Evolutionary conservation across 2,888 invertebrate genomes (phyloP).

Genomic region (Melanostoma mellinum): DNA sequence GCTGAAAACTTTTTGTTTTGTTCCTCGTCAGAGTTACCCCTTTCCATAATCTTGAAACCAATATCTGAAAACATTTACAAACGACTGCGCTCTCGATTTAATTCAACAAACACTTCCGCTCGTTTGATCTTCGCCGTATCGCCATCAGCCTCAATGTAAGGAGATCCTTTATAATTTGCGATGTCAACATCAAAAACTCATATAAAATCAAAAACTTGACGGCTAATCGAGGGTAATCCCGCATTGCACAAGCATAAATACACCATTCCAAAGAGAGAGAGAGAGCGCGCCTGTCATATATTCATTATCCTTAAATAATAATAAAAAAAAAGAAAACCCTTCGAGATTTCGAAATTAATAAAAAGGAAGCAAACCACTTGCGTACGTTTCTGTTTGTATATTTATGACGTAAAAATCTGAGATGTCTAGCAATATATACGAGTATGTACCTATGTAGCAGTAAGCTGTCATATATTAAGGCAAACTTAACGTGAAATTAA

Average conservation of each 20-base stretch:
- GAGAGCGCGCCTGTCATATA: slow-evolving; percentile 79
- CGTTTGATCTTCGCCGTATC: slow-evolving; percentile 61
- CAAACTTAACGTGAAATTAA: slow-evolving; percentile 16
- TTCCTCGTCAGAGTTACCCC: slow-evolving; percentile 8
- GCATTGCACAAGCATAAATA: slow-evolving; percentile 10
- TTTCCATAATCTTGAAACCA: slow-evolving; percentile 38
- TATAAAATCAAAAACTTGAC: slow-evolving; percentile 62
- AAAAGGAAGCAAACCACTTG: slow-evolving; percentile 36
- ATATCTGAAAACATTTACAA: slow-evolving; percentile 40
- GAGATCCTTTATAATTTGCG: slow-evolving; percentile 44
- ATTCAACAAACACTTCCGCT: slow-evolving; percentile 73
- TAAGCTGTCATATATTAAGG: slow-evolving; percentile 55
- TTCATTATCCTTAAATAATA: slow-evolving; percentile 68
- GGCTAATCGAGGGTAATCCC: slow-evolving; percentile 50
- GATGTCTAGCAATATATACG: slow-evolving; percentile 36
- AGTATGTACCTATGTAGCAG: too few relatives aligned
- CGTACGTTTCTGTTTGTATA: slow-evolving; percentile 17
- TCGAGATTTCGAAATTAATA: slow-evolving; percentile 38
- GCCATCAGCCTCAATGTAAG: slow-evolving; percentile 14
- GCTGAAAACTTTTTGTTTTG: background rate
- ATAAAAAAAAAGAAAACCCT: slow-evolving; percentile 35
- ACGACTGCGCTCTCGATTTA: slow-evolving; percentile 71
- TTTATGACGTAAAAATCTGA: slow-evolving; percentile 24
- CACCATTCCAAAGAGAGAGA: slow-evolving; percentile 75
- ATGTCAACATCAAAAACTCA: slow-evolving; percentile 59